Evolutionary conservation across 2,888 invertebrate species (phyloP).

Genomic region (Spilarctia lutea): DNA sequence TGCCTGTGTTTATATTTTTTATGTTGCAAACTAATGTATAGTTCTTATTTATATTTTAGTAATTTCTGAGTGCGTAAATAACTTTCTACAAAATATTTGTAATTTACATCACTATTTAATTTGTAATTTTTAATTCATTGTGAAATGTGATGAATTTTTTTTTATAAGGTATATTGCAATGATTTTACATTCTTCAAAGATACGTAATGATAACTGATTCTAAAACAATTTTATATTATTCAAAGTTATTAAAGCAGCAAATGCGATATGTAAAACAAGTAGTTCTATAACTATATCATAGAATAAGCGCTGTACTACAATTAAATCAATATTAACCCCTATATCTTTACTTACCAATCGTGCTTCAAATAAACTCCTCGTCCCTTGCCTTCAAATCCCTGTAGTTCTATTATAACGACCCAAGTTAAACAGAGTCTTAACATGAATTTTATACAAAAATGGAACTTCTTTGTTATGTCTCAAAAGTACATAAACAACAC

Average conservation of each 20-base stretch:
- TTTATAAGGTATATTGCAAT: too few relatives aligned
- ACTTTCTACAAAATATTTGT: too few relatives aligned
- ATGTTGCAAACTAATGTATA: too few relatives aligned
- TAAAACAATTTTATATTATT: not conserved
- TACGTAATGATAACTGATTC: too few relatives aligned
- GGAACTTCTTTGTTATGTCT: not conserved
- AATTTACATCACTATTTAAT: too few relatives aligned
- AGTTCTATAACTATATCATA: not conserved
- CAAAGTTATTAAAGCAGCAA: not conserved
- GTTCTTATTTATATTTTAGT: too few relatives aligned
- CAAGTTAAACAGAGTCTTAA: not conserved
- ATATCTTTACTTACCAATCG: not conserved
- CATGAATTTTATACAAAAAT: not conserved
- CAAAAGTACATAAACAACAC: not conserved
- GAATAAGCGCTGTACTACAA: not conserved
- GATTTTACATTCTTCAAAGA: too few relatives aligned
- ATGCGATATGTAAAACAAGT: not conserved
- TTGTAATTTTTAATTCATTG: not conserved
- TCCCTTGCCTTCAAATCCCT: not conserved
- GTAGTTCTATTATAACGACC: not conserved
- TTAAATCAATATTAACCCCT: slow-evolving; percentile 1
- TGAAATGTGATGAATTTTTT: too few relatives aligned
- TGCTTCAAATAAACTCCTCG: not conserved
- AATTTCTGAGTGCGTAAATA: too few relatives aligned
- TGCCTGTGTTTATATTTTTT: too few relatives aligned